Base-by-base conservation (phyloP, 2,888 invertebrate genomes). In the Dynastes grantii region DNA sequence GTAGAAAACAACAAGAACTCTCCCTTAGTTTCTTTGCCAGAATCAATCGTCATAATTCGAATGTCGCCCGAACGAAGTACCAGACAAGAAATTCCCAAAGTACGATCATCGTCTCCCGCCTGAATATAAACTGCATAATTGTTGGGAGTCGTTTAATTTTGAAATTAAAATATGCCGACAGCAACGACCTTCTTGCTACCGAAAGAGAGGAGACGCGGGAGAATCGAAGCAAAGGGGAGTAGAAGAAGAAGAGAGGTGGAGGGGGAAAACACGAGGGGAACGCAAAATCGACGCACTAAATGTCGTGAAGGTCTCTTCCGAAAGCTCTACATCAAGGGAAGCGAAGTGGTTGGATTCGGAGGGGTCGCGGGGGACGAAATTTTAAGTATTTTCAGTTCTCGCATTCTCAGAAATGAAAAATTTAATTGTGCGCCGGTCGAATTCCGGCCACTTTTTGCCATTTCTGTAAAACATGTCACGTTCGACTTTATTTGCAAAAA, bases 351-450 rank as follows among this genome's bases (percentile, higher is more conserved):
- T 45, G 45, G 45, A 8, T 22, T 55, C 4, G 29, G 45, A 71
- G 76, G 71, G 75, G 77, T 22, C 8, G 58, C 65, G 67, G 76
- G 68, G 77, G 73, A 78, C 78, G 55, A 80, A 79, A 82, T 82
- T 81, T 81, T 79, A 82, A 81, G 81, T 83, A 82, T 82, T 81
- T 81, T 78, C 81, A 81, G 81, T 82, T 81, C 82, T 79, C 77
- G 81, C 82, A 82, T 84, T 84, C 84, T 82, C 76, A 81, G 84
- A 84, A 84, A 84, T 82, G 79, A 83, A 84, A 80, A 84, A 84
- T 84, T 84, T 84, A 84, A 84, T 84, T 84, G 82, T 80, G 80
- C 76, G 79, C 73, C 40, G 79, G 78, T 76, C 82, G 80, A 81
- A 83, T 83, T 82, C 82, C 82, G 82, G 79, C 82, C 81, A 79